These are phyloP conservation scores for Lepilemur ruficaudatus DNA, from an alignment of 2,797 vertebrate species.

Conservation along the genomic window DNA sequence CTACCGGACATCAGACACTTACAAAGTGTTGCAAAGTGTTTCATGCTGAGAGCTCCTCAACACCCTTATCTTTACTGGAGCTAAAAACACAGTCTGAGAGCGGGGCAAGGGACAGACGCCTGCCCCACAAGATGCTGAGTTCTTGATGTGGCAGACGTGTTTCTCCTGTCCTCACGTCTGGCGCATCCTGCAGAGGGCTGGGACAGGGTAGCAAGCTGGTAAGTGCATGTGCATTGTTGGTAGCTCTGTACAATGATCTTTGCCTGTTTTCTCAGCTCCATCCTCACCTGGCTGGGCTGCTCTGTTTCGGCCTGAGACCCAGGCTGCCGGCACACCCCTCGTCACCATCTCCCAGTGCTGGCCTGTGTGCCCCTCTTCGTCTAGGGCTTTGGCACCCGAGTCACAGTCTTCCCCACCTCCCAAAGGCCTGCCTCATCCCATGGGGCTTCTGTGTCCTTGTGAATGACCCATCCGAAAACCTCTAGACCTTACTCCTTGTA, in stretches of 20 bases:
- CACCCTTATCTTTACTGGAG: background rate
- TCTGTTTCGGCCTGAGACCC: background rate
- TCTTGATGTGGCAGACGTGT: fast-evolving
- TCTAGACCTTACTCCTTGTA: background rate
- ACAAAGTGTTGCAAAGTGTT: background rate
- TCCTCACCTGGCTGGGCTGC: too few species aligned
- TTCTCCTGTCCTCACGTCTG: background rate
- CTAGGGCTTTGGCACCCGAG: background rate
- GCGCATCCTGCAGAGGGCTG: background rate
- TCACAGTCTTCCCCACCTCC: background rate
- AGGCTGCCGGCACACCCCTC: background rate
- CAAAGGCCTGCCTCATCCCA: background rate
- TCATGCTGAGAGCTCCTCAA: background rate
- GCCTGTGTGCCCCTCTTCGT: background rate
- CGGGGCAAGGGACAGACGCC: background rate
- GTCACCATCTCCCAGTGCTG: background rate
- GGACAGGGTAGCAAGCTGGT: background rate
- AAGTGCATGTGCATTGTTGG: background rate
- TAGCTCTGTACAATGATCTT: background rate
- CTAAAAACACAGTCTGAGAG: background rate
- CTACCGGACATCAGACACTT: background rate
- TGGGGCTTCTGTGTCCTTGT: background rate
- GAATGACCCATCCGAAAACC: fast-evolving
- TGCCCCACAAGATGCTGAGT: background rate
- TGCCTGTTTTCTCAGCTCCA: background rate